Evolutionary conservation across 2,113 vertebrate species (phyloP).

Genomic region (Prunella himalayana): DNA sequence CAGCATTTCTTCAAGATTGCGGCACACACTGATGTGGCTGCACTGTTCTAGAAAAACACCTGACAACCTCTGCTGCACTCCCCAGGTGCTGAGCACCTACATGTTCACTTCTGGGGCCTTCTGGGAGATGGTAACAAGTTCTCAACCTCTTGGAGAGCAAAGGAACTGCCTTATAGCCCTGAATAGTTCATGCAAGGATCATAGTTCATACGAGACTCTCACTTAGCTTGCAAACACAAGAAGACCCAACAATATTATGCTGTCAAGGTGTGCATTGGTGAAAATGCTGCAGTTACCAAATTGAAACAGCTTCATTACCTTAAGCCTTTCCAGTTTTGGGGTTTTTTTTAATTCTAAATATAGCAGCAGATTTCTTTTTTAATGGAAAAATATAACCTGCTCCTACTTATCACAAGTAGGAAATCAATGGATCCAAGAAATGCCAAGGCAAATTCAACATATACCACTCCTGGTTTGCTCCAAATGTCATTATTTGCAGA

Average conservation of each 20-base stretch:
- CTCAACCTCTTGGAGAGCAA: neutral
- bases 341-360: neutral
- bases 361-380: neutral
- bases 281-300: neutral
- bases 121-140: neutral
- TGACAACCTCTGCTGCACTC: fast-evolving
- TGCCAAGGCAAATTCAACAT: neutral
- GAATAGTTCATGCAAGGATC: neutral
- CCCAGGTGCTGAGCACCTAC: neutral
- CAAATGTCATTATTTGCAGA: neutral
- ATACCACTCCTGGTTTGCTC: fast-evolving
- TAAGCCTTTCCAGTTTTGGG: fast-evolving
- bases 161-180: neutral
- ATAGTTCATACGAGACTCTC: fast-evolving
- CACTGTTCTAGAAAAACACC: neutral
- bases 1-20: neutral
- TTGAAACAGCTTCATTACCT: neutral
- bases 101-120: neutral
- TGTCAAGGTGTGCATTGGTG: neutral
- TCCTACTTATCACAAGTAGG: neutral
- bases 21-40: neutral
- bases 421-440: neutral
- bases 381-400: fast-evolving
- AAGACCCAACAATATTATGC: neutral
- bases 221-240: neutral